These are phyloP conservation scores for Ciconia nigra DNA, from an alignment of 2,797 vertebrate genomes.

Conservation along the genomic window DNA sequence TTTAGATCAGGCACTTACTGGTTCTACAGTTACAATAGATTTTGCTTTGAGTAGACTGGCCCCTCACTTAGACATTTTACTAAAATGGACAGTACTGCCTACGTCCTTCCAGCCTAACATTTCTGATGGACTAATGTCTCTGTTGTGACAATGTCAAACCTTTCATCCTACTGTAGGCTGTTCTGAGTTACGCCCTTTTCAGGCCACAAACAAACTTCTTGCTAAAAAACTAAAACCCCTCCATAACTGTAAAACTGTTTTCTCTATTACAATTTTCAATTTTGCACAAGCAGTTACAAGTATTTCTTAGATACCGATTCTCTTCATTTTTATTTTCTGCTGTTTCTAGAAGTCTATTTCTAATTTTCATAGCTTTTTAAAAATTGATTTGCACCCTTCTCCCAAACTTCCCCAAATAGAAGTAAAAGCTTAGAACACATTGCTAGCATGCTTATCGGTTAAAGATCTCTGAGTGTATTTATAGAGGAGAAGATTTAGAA, in stretches of 20 bases:
- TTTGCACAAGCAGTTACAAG: neutral
- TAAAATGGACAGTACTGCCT: neutral
- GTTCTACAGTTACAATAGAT: neutral
- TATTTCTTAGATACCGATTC: neutral
- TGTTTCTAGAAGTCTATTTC: neutral
- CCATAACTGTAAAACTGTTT: neutral
- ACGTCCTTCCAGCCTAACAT: neutral
- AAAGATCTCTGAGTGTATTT: no score
- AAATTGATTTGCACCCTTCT: neutral
- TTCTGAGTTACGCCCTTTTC: neutral
- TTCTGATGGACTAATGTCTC: neutral
- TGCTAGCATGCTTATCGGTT: neutral
- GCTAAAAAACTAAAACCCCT: neutral
- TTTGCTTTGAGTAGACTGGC: neutral
- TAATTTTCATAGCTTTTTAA: neutral
- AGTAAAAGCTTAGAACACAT: neutral
- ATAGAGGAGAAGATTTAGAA: neutral
- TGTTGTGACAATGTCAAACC: neutral
- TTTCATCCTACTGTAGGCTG: neutral
- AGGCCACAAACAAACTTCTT: neutral
- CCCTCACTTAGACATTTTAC: neutral
- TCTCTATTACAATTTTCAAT: neutral
- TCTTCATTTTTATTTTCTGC: neutral
- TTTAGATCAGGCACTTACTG: neutral
- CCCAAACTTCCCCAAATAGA: neutral